These are phyloP conservation scores for Zenarchopterus dispar DNA, from an alignment of 2,797 vertebrate species.

Conservation along the genomic window DNA sequence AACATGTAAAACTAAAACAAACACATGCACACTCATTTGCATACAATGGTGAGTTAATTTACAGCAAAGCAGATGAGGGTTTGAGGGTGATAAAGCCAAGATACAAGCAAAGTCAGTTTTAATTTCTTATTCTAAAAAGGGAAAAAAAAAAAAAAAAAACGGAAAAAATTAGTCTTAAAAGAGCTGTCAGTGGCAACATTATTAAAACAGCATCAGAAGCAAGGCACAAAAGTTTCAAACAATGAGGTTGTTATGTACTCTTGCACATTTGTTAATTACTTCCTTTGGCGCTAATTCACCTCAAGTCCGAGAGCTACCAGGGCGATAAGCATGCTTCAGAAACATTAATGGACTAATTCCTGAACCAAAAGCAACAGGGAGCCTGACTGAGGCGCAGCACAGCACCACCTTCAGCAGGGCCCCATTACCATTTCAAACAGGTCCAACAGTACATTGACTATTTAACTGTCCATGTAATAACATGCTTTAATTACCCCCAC, in stretches of 20 bases:
- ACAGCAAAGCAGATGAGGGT: background rate
- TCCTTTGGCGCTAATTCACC: slow-evolving; percentile 28
- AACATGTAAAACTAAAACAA: slow-evolving; percentile 54
- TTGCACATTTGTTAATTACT: slow-evolving; percentile 20
- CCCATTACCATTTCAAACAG: slow-evolving; percentile 88
- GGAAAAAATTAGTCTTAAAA: no score
- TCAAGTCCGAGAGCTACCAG: slow-evolving; percentile 17
- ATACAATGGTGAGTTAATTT: slow-evolving; percentile 25
- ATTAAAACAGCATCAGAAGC: background rate
- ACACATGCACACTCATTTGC: slow-evolving; percentile 37
- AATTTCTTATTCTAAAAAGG: background rate
- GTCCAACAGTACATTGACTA: slow-evolving; percentile 85
- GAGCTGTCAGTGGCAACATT: no score
- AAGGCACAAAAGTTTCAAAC: background rate
- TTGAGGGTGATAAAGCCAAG: background rate
- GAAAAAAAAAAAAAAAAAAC: no score
- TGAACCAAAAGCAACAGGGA: slow-evolving; percentile 54
- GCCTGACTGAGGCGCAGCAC: slow-evolving; percentile 43
- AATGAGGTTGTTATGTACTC: background rate
- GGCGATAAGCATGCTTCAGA: slow-evolving; percentile 43
- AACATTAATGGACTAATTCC: slow-evolving; percentile 60
- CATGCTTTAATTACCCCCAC: slow-evolving; percentile 85
- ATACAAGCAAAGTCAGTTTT: background rate
- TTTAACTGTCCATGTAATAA: slow-evolving; percentile 87
- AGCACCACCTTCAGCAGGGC: slow-evolving; percentile 69